Percentiles rank a stretch among this genome's conserved stretches.
These are phyloP conservation scores for Pelecanus crispus DNA, from an alignment of 2,113 vertebrate species.

Conservation along the genomic window DNA sequence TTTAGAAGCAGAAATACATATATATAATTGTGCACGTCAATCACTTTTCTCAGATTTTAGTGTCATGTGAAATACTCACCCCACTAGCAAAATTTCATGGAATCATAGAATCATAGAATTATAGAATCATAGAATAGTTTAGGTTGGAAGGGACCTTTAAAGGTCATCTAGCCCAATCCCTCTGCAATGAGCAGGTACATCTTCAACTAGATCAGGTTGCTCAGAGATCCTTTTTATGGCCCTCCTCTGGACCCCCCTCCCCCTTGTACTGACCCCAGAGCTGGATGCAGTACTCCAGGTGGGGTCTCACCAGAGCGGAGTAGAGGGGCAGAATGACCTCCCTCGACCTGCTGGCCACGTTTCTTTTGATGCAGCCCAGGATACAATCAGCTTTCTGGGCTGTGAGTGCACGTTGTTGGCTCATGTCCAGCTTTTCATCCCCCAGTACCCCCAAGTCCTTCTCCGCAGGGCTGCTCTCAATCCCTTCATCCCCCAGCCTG, in stretches of 20 bases:
- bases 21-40: background rate
- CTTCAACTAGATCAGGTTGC: background rate
- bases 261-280: background rate
- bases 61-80: background rate
- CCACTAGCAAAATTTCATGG: background rate
- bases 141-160: background rate
- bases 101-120: background rate
- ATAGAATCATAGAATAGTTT: no score
- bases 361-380: background rate
- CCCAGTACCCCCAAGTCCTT: background rate
- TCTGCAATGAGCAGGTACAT: background rate
- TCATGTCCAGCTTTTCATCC: background rate
- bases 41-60: background rate
- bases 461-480: background rate
- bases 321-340: background rate
- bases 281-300: background rate
- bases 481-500: background rate
- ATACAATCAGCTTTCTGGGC: background rate
- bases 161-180: background rate
- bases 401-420: rapidly evolving
- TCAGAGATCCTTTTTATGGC: background rate
- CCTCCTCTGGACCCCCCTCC: no score
- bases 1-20: background rate
- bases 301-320: background rate
- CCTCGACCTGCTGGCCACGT: background rate